phyloP scores from a whole-genome alignment of 1,140 invertebrate genomes.

The Formica selysi region DNA sequence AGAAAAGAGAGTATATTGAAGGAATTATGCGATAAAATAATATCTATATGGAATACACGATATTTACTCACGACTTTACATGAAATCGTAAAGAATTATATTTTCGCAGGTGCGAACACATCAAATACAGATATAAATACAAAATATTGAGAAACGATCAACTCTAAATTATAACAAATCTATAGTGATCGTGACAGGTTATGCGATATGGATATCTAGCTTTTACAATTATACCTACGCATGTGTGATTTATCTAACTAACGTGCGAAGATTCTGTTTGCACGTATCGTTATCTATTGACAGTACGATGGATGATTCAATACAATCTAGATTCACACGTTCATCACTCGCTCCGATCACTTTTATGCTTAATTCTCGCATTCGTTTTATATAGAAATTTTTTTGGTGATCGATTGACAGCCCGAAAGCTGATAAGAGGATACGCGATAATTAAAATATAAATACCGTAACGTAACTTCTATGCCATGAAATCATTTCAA shows the following conservation, averaged over 20 bases:
- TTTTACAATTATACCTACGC: conserved; percentile 53
- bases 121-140: background rate
- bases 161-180: conserved; percentile 56
- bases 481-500: conserved; percentile 49
- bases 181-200: conserved; percentile 44
- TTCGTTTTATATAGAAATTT: conserved; percentile 47
- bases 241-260: conserved; percentile 59
- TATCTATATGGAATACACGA: background rate
- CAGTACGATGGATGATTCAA: conserved; percentile 68
- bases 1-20: background rate
- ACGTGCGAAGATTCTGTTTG: conserved; percentile 43
- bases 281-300: conserved; percentile 63
- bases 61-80: background rate
- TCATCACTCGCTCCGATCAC: conserved; percentile 60
- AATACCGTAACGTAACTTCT: conserved; percentile 32
- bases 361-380: conserved; percentile 57
- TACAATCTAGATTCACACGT: conserved; percentile 62
- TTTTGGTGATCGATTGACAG: conserved; percentile 48
- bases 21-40: background rate
- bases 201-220: conserved; percentile 49
- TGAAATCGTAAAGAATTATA: conserved; percentile 11
- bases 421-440: conserved; percentile 63
- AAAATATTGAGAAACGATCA: conserved; percentile 47
- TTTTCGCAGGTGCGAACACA: background rate
- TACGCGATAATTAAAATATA: conserved; percentile 59